phyloP scores from a whole-genome alignment of 2,113 vertebrate species.

The Myiozetetes cayanensis region DNA sequence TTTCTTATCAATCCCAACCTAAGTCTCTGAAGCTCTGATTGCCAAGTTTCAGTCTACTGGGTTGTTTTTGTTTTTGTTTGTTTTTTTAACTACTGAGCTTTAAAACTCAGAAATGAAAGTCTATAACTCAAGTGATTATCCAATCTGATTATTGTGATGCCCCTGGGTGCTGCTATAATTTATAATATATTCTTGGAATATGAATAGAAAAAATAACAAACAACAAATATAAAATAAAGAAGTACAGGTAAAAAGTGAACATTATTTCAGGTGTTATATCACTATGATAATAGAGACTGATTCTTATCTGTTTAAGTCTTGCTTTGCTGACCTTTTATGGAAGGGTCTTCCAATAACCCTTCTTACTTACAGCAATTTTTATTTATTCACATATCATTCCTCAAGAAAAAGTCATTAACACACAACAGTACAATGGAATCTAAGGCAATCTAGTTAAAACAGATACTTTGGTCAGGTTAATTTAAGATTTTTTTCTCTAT shows the following conservation, averaged over 20 bases:
- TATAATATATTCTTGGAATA: neutral
- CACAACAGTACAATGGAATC: neutral
- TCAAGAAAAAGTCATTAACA: slow-evolving; percentile 5
- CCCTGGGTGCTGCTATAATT: neutral
- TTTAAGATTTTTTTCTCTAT: neutral
- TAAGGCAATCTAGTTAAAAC: neutral
- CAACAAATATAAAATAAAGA: neutral
- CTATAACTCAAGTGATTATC: neutral
- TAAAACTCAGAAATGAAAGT: neutral
- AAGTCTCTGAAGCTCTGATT: neutral
- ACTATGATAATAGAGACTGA: neutral
- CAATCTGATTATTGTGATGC: neutral
- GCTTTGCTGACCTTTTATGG: neutral
- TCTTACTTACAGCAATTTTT: slow-evolving; percentile 4
- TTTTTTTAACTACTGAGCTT: neutral
- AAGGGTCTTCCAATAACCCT: neutral
- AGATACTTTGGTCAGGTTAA: neutral
- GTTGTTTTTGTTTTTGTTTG: too few species aligned
- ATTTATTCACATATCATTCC: slow-evolving; percentile 10
- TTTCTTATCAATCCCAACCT: neutral
- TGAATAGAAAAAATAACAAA: neutral
- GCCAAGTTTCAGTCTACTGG: neutral
- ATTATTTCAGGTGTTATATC: neutral
- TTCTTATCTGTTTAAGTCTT: neutral
- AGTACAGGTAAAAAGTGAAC: neutral